phyloP scores from a whole-genome alignment of 37 sponge, comb jelly and placozoan genomes.

The Beroe forskalii region DNA sequence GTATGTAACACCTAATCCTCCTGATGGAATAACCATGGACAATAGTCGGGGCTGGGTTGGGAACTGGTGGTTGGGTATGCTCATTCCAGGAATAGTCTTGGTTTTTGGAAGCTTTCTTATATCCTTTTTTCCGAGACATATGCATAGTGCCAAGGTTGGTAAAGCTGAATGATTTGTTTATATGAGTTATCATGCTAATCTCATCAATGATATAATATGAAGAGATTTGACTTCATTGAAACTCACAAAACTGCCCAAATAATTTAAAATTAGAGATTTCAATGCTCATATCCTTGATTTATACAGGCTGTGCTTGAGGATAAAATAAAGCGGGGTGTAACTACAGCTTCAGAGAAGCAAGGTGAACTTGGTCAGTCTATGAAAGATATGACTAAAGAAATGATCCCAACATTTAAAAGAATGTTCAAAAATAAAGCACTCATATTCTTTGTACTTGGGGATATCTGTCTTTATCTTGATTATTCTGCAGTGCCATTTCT shows the following conservation, averaged over 20 bases:
- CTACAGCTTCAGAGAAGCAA: slow-evolving; percentile 20
- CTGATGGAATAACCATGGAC: background rate
- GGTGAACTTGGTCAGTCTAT: slow-evolving; percentile 28
- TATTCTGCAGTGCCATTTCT: background rate
- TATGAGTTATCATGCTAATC: too few relatives aligned
- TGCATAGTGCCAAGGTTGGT: slow-evolving; percentile 33
- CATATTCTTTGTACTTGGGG: slow-evolving; percentile 4
- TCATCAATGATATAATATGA: too few relatives aligned
- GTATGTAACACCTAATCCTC: slow-evolving; percentile 39
- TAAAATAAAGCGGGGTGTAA: slow-evolving; percentile 29
- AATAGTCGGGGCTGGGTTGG: slow-evolving; percentile 30
- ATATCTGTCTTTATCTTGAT: slow-evolving; percentile 14
- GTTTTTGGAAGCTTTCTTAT: background rate
- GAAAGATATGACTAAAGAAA: slow-evolving; percentile 43
- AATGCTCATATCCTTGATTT: too few relatives aligned
- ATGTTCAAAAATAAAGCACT: slow-evolving; percentile 42
- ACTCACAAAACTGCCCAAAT: too few relatives aligned
- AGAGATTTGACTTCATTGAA: too few relatives aligned
- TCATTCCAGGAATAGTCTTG: background rate
- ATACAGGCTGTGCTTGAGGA: slow-evolving; percentile 20
- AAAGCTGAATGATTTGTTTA: background rate
- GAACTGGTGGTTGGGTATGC: slow-evolving; percentile 55
- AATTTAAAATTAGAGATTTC: too few relatives aligned
- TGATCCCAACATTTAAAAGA: slow-evolving; percentile 38
- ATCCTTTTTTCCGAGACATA: slow-evolving; percentile 29